Conservation (phyloP, 2,797 vertebrate genomes). For the Molossus molossus region DNA sequence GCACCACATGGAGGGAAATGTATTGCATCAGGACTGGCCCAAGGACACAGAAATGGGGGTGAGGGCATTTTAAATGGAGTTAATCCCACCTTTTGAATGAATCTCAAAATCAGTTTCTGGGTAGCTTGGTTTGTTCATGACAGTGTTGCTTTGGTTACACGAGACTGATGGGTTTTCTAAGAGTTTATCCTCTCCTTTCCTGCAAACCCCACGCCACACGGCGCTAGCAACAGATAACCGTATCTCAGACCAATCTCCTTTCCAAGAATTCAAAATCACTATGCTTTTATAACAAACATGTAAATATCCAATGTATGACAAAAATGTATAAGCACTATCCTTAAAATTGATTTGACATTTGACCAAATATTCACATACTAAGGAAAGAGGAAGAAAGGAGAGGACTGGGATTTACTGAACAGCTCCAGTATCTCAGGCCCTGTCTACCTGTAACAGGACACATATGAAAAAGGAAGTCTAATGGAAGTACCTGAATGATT, state of each 20-base stretch:
- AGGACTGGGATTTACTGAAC: not conserved
- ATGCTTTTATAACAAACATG: not conserved
- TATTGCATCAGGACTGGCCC: not conserved
- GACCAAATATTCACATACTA: not conserved
- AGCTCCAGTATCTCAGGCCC: not conserved
- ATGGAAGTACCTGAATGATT: not conserved
- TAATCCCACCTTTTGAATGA: conserved; percentile 49
- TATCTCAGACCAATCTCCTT: not conserved
- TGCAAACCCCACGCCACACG: not conserved
- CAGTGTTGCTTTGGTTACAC: not conserved
- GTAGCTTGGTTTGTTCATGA: conserved; percentile 10
- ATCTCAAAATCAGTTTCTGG: conserved; percentile 9
- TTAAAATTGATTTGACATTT: conserved; percentile 42
- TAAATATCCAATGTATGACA: not conserved
- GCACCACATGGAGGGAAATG: not conserved
- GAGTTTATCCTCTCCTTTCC: conserved; percentile 30
- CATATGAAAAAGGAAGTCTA: not conserved
- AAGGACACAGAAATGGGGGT: rapidly evolving
- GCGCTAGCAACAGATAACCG: not conserved
- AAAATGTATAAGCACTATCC: not conserved
- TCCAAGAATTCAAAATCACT: not conserved
- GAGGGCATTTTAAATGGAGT: not conserved
- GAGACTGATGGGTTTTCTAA: not conserved
- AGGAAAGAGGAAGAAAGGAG: not conserved
- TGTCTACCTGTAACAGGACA: not conserved